Base-by-base conservation (phyloP, 35 echinoderm and acorn worm species). In the Amphiura filiformis region DNA sequence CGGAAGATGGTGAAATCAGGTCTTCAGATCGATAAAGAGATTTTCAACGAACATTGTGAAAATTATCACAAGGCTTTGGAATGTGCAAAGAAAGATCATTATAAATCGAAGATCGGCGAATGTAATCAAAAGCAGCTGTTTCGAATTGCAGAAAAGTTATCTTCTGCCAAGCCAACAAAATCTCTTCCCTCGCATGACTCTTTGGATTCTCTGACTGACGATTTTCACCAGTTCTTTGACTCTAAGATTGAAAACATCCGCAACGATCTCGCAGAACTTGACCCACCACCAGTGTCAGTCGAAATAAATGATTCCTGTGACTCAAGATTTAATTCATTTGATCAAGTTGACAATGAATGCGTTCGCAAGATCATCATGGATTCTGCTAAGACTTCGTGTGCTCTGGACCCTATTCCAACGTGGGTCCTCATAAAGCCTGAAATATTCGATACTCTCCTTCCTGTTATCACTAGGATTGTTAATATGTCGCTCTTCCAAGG, bases 71-170 rank as follows among this genome's bases (percentile, higher is more conserved):
- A 78, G 77, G 13, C 78, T 26, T 28, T 81, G 0, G 34, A 78
- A 36, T 52, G 34, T 20, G 41, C 78, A 13, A 88, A 88, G 31
- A 56, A 22, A 57, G 78, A 81, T 39, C 78, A 80, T 31, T 79
- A 79, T 37, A 38, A 41, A 13, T 28, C 35, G 35, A 78, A 88
- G 28, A 32, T 88, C 38, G 35, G 35, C 14, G 76, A 37, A 22
- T 88, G 86, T 44, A 80, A 88, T 31, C 38, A 75, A 32, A 76
- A 44, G 20, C 77, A 80, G 30, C 26, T 88, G 37, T 88, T 88
- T 57, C 44, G 35, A 49, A 57, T 61, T 22, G 47, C 33, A 34
- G 49, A 83, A 30, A 83, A 47, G 42, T 18, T 83, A 14, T 37
- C 32, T 26, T 47, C 81, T 15, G 39, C 31, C 2, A 70, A 70